phyloP scores from a whole-genome alignment of 2,888 invertebrate genomes.

The Palloptera scutellata region DNA sequence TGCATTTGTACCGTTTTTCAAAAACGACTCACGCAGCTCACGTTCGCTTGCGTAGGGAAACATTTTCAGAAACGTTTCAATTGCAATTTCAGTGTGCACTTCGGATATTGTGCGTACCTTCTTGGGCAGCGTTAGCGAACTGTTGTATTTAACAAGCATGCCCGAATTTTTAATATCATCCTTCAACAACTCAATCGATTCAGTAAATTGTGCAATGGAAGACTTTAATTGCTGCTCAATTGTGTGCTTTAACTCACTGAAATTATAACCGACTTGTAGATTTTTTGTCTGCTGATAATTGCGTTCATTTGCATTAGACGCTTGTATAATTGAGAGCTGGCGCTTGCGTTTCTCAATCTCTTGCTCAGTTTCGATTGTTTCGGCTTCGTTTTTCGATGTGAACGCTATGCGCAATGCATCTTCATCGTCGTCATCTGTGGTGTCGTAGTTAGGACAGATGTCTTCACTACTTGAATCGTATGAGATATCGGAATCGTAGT shows the following conservation, averaged over 20 bases:
- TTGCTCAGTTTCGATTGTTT: constrained; percentile 77
- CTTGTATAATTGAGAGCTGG: constrained; percentile 61
- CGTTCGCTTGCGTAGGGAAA: constrained; percentile 45
- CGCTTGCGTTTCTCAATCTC: constrained; percentile 63
- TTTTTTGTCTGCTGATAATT: constrained; percentile 63
- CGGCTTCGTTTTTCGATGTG: constrained; percentile 84
- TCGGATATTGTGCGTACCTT: constrained; percentile 24
- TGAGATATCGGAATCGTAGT: constrained; percentile 66
- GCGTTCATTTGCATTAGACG: constrained; percentile 61
- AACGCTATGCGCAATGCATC: constrained; percentile 80
- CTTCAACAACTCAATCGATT: constrained; percentile 54
- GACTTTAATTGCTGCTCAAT: constrained; percentile 38
- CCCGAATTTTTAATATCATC: constrained; percentile 55
- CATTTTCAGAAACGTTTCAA: constrained; percentile 44
- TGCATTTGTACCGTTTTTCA: constrained; percentile 19
- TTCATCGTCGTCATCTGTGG: constrained; percentile 56
- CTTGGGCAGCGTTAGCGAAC: constrained; percentile 45
- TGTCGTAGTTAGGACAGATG: constrained; percentile 58
- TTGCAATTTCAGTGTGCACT: not conserved
- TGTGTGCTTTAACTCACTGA: constrained; percentile 38
- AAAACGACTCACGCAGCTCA: too few species aligned
- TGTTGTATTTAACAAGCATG: constrained; percentile 54
- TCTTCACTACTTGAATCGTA: constrained; percentile 67
- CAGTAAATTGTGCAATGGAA: constrained; percentile 49
- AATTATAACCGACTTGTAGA: constrained; percentile 59